Evolutionary conservation across 2,113 vertebrate species (phyloP).

Genomic region (Garra rufa): DNA sequence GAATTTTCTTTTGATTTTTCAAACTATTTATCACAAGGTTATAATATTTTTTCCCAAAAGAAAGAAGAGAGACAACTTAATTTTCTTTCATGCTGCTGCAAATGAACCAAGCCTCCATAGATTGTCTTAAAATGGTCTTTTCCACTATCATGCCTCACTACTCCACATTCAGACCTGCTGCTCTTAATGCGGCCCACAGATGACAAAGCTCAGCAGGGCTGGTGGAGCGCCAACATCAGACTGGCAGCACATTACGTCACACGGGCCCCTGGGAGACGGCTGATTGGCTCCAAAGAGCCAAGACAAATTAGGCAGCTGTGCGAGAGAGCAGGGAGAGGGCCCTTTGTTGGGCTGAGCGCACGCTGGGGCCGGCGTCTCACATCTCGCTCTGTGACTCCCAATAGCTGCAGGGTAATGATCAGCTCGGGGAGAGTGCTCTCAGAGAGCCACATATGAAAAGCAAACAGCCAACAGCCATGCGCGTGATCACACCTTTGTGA

Average conservation of each 20-base stretch:
- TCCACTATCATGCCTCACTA: not conserved
- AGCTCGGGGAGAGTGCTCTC: slow-evolving; percentile 2
- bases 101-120: not conserved
- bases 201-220: slow-evolving; percentile 70
- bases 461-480: slow-evolving; percentile 11
- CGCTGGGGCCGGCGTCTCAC: slow-evolving; percentile 37
- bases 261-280: slow-evolving; percentile 63
- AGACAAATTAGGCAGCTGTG: slow-evolving; percentile 79
- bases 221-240: slow-evolving; percentile 71
- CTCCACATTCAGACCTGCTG: slow-evolving; percentile 47
- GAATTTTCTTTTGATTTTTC: too few relatives aligned
- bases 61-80: not conserved
- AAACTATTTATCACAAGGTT: too few relatives aligned
- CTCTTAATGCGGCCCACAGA: slow-evolving; percentile 70
- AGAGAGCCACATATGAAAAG: slow-evolving; percentile 23
- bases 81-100: not conserved
- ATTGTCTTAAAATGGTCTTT: slow-evolving; percentile 1
- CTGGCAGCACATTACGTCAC: slow-evolving; percentile 71
- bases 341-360: slow-evolving; percentile 59
- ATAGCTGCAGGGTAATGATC: slow-evolving; percentile 48
- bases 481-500: not conserved
- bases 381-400: slow-evolving; percentile 42
- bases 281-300: slow-evolving; percentile 71
- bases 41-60: too few relatives aligned
- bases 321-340: slow-evolving; percentile 67